These are phyloP conservation scores for Panthera tigris DNA, from an alignment of 2,113 vertebrate genomes.

Conservation along the genomic window DNA sequence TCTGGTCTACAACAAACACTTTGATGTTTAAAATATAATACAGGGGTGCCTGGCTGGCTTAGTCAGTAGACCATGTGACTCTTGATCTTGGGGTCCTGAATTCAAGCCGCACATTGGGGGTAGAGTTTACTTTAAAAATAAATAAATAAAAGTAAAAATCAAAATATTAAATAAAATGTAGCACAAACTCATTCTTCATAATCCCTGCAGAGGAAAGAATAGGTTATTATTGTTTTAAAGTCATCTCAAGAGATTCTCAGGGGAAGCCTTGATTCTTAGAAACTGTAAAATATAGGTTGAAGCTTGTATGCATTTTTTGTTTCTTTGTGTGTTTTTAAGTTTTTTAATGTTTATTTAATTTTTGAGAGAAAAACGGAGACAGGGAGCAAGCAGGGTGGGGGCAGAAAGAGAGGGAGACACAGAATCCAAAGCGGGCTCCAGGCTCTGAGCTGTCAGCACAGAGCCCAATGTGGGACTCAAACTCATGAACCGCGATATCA, in stretches of 20 bases:
- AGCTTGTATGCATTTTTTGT: not conserved
- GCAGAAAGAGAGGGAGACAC: too few relatives aligned
- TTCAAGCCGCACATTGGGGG: not conserved
- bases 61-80: not conserved
- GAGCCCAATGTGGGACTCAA: too few relatives aligned
- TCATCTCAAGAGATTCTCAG: not conserved
- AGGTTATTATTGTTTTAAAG: not conserved
- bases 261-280: not conserved
- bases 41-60: not conserved
- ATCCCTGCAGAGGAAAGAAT: constrained; percentile 3
- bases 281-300: not conserved
- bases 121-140: not conserved
- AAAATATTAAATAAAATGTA: not conserved
- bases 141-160: not conserved
- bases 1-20: not conserved
- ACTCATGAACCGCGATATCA: too few relatives aligned
- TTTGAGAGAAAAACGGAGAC: too few relatives aligned
- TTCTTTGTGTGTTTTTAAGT: not conserved
- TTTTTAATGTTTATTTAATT: too few relatives aligned
- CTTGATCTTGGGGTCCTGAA: not conserved
- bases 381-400: too few relatives aligned
- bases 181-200: not conserved
- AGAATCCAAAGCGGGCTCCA: too few relatives aligned
- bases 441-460: too few relatives aligned
- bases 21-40: constrained; percentile 14